Base-by-base conservation (phyloP, 1,140 invertebrate species). In the Tetraneura akinire region DNA sequence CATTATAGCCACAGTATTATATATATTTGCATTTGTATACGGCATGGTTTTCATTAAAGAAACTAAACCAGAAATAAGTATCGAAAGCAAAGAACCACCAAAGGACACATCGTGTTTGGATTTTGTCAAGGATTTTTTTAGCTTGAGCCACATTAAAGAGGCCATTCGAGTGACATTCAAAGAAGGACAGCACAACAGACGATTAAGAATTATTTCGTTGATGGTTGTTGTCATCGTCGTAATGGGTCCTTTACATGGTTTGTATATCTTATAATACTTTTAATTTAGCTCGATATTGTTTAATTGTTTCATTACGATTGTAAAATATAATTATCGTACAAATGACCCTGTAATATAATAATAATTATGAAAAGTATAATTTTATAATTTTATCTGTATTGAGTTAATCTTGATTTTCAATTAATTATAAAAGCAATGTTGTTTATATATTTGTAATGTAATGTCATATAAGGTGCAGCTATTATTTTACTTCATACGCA, bases 191-290 rank as follows among this genome's bases (percentile, higher is more conserved):
- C 91, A 92, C 82, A 92, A 93, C 82, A 84, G 92, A 1, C 88
- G 90, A 81, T 87, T 90, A 80, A 88, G 92, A 51, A 91, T 94
- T 21, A 89, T 92, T 78, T 89, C 93, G 83, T 86, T 94, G 8
- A 92, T 93, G 88, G 85, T 93, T 42, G 91, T 92, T 45, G 89
- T 93, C n/a, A 93, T 92, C 88, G 92, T 93, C 16, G 91, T 94
- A 71, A 92, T 93, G 81, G 92, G 92, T 70, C 92, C 92, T 1
- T 89, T 94, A 86, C 92, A 93, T 82, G 92, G 92, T 92, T 84
- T 89, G 89, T 49, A 73, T 10, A 42, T 18, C 29, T 11, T 47
- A 10, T n/a, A n/a, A n/a, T n/a, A n/a, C n/a, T n/a, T n/a, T 14
- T 10, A 13, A 8, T 47, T 47, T 13, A 47, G n/a, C n/a, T 47